These are phyloP conservation scores for Poicephalus gulielmi DNA, from an alignment of 2,113 vertebrate genomes.

Conservation along the genomic window DNA sequence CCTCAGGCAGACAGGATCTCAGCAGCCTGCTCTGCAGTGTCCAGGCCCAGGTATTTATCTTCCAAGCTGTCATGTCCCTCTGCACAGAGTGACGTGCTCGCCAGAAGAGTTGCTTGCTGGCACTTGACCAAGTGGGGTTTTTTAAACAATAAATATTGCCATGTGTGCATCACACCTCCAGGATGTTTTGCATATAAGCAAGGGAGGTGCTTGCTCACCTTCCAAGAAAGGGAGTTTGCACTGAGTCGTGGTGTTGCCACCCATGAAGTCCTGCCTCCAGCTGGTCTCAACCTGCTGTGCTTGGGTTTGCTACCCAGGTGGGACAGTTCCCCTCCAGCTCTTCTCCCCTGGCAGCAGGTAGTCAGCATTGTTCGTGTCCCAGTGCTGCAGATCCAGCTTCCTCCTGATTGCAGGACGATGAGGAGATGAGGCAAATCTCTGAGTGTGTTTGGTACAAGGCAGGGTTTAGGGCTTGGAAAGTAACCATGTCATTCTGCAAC, in stretches of 20 bases:
- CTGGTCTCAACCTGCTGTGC: neutral
- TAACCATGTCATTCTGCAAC: neutral
- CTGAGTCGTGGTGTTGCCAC: accelerated
- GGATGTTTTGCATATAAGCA: neutral
- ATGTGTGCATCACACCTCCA: neutral
- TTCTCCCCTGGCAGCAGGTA: neutral
- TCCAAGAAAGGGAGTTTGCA: neutral
- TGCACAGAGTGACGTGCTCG: neutral
- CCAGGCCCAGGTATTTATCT: neutral
- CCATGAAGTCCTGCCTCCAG: neutral
- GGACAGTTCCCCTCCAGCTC: neutral
- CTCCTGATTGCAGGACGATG: neutral
- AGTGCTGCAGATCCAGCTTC: neutral
- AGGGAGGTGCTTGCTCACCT: neutral
- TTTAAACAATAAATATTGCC: neutral
- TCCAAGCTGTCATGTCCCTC: neutral
- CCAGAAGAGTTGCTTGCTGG: neutral
- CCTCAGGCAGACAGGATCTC: neutral
- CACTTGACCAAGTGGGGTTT: neutral
- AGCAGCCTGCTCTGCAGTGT: neutral
- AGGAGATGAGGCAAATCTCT: neutral
- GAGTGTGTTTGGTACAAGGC: neutral
- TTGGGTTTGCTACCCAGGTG: neutral
- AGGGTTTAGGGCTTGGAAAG: neutral
- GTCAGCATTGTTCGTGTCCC: accelerated